Evolutionary conservation across 1,140 invertebrate species (phyloP).

Genomic region (Triops cancriformis): DNA sequence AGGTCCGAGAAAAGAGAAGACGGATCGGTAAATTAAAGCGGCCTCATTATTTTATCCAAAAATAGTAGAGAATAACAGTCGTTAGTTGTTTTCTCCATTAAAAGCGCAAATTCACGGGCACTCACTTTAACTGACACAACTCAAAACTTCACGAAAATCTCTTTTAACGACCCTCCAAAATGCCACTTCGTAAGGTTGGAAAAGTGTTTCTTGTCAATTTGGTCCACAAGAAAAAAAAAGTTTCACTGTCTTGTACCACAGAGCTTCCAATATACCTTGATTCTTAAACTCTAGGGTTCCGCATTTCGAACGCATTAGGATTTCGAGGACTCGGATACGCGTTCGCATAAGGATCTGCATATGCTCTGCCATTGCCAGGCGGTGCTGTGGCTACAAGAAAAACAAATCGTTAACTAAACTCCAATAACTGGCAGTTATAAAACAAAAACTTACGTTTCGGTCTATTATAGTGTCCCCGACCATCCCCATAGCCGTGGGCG

Average conservation of each 20-base stretch:
- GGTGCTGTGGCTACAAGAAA: neutral
- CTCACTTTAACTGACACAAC: too few relatives aligned
- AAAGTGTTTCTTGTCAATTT: neutral
- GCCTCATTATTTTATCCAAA: too few relatives aligned
- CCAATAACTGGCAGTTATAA: neutral
- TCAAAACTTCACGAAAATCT: neutral
- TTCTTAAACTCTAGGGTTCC: neutral
- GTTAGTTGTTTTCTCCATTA: too few relatives aligned
- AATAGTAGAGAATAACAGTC: too few relatives aligned
- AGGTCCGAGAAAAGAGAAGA: neutral
- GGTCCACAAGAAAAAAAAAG: neutral
- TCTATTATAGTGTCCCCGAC: slow-evolving; percentile 56
- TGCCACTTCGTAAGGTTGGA: neutral
- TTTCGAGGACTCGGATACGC: neutral
- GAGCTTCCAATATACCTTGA: neutral
- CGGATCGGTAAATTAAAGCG: too few relatives aligned
- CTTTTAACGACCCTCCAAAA: neutral
- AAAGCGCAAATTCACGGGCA: too few relatives aligned
- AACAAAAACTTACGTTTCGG: slow-evolving; percentile 30
- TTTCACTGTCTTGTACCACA: neutral
- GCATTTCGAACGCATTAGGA: neutral
- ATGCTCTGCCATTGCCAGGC: neutral
- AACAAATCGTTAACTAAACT: neutral
- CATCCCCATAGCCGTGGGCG: slow-evolving; percentile 58
- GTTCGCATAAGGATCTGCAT: neutral